These are phyloP conservation scores for Chelonus formosanus DNA, from an alignment of 2,888 invertebrate species.

Conservation along the genomic window DNA sequence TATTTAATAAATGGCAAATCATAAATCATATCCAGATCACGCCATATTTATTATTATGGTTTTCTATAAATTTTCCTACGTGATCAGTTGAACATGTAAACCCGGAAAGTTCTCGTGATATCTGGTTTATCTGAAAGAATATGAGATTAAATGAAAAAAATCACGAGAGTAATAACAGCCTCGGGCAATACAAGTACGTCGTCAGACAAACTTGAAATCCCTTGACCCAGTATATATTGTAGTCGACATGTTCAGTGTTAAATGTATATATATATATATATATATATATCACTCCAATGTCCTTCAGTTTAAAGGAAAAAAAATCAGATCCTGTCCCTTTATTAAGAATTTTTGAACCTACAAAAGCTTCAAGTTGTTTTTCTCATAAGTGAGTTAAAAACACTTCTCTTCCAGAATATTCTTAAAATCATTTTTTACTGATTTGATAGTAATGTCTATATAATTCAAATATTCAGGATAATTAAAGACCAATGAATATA, in stretches of 20 bases:
- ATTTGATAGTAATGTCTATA: too few relatives aligned
- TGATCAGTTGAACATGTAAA: not conserved
- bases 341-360: not conserved
- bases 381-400: too few relatives aligned
- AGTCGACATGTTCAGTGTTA: conserved; percentile 25
- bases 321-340: conserved; percentile 20
- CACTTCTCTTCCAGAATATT: too few relatives aligned
- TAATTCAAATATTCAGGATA: too few relatives aligned
- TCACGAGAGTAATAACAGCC: conserved; percentile 28
- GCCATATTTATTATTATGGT: too few relatives aligned
- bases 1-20: too few relatives aligned
- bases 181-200: conserved; percentile 34
- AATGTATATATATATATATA: conserved; percentile 19
- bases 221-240: conserved; percentile 44
- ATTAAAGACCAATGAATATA: too few relatives aligned
- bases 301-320: conserved; percentile 32
- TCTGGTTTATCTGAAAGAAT: not conserved
- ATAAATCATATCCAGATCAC: too few relatives aligned
- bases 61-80: not conserved
- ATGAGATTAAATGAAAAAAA: not conserved
- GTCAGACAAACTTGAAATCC: conserved; percentile 42
- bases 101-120: conserved; percentile 13
- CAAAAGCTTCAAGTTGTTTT: too few relatives aligned
- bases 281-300: conserved; percentile 26
- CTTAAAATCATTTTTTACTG: too few relatives aligned